Percentiles rank a stretch among this genome's conserved stretches.
Evolutionary conservation across 2,888 invertebrate species (phyloP).

Genomic region (Trimorus sp.): DNA sequence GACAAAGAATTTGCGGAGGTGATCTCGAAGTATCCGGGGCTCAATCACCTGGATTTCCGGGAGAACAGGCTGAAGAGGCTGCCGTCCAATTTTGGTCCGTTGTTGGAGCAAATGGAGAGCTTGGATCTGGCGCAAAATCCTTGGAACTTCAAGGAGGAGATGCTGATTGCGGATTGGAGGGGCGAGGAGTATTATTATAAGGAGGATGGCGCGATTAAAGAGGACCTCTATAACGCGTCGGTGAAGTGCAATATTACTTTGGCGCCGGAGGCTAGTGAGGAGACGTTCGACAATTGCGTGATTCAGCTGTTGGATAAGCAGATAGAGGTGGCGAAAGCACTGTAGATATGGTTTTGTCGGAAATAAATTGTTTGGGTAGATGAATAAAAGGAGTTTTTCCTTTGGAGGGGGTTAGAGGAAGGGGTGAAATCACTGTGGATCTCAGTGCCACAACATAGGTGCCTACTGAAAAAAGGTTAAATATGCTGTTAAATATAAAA

Average conservation of each 20-base stretch:
- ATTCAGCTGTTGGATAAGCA: slow-evolving; percentile 3
- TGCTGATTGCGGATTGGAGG: slow-evolving; percentile 26
- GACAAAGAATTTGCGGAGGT: slow-evolving; percentile 42
- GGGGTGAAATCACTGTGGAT: too few species aligned
- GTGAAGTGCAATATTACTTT: slow-evolving; percentile 26
- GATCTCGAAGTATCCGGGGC: neutral
- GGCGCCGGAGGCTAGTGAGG: slow-evolving; percentile 13
- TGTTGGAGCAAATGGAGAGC: neutral
- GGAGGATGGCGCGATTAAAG: neutral
- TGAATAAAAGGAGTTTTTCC: too few species aligned
- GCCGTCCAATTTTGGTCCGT: slow-evolving; percentile 19
- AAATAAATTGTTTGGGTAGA: too few species aligned
- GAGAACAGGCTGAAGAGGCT: slow-evolving; percentile 29
- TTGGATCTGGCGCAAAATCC: slow-evolving; percentile 7
- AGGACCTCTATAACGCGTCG: slow-evolving; percentile 23
- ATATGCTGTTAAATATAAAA: too few species aligned
- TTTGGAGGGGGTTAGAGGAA: too few species aligned
- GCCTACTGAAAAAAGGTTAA: too few species aligned
- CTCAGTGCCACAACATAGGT: too few species aligned
- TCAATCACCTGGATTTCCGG: slow-evolving; percentile 5
- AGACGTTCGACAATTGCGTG: slow-evolving; percentile 35
- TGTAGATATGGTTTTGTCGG: too few species aligned
- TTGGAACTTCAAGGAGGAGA: slow-evolving; percentile 38
- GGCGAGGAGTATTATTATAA: neutral
- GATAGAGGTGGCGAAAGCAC: too few species aligned